Evolutionary conservation across 2,113 vertebrate species (phyloP), one percentile per base, ranked within the genome.

Genomic region (Henicopernis longicauda): DNA sequence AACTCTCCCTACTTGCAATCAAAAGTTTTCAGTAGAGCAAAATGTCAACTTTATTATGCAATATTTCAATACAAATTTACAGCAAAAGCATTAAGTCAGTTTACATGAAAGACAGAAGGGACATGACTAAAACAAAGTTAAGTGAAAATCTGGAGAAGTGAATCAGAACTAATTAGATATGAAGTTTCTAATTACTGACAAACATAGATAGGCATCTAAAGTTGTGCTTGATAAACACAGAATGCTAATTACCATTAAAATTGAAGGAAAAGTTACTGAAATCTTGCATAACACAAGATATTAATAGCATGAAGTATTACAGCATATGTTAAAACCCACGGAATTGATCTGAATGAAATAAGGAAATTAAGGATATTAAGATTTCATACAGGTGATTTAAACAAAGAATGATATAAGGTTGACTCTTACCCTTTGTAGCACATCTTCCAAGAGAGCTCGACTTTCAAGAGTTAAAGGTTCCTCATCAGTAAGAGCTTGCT

Each of bases 381-480:
- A 29, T 44, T 82, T 32, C 29, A 47, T 6, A 89, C 17, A 45
- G 16, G 44, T 9, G 16, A 79, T 32, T 62, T 70, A 71, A 31
- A 54, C 34, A 50, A n/a, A 44, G 31, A 79, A 69, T 9, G 26
- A 57, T 12, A 18, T 6, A 26, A 45, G 42, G 27, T 82, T 61
- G 78, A 86, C 82, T 89, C 86, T 97, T 97, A 98, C 98, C 98
- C 87, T 98, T 77, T 86, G 69, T 52, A 98, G 63, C 76, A 95
- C 81, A 6, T 97, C 97, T 88, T 98, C 96, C 29, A 98, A 85
- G 76, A 52, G 94, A 76, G 93, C 95, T 94, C 65, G 96, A 89
- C 91, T 98, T 91, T 98, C 98, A 40, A 98, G 97, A 65, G 97
- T 98, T 49, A 98, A 71, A 15, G 97, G 98, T 13, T 98, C 97